Evolutionary conservation across 2,113 vertebrate species (phyloP), one percentile per base, ranked within the genome.

Genomic region (Notothenia rossii): DNA sequence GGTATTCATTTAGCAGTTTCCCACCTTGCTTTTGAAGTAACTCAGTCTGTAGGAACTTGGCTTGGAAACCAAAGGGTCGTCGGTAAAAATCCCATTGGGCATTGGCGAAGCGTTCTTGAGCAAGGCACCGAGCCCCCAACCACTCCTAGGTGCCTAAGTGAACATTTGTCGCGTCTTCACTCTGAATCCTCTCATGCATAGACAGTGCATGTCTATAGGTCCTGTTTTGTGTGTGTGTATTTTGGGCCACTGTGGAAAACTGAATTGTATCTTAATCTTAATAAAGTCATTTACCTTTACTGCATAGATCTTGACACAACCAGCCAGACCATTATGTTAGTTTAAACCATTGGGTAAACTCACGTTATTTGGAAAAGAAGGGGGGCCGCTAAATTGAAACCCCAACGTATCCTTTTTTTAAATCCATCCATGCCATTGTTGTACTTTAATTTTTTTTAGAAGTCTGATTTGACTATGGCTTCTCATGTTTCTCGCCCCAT

Each of bases 251-350:
- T 40, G 36, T 40, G 36, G 7, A 40, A 40, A 40, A 7, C 36
- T 8, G 1, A 40, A 40, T 40, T 1, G 1, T 7, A 40, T 40
- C 7, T 40, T 40, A 40, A 40, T 40, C 36, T 40, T 40, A 40
- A 25, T 49, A 50, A 78, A 75, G 79, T 55, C 25, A 12, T 33
- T 58, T 5, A 43, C 33, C 8, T 29, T 55, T 14, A 68, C 14
- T 33, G 61, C 15, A 46, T 1, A 33, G n/a, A 64, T 60, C 13
- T 58, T 20, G 17, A 1, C 43, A 59, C 14, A 63, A 33, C 4
- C 2, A 62, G 22, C 18, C 15, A 58, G 22, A 65, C 12, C 11
- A 17, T 59, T 4, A n/a, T 43, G 25, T 6, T 40, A 22, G 20
- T 64, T 55, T 46, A n/a, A 45, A 20, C 1, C 22, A 55, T 14